These are phyloP conservation scores for Dendroctonus ponderosae DNA, from an alignment of 1,140 invertebrate genomes.

Conservation along the genomic window DNA sequence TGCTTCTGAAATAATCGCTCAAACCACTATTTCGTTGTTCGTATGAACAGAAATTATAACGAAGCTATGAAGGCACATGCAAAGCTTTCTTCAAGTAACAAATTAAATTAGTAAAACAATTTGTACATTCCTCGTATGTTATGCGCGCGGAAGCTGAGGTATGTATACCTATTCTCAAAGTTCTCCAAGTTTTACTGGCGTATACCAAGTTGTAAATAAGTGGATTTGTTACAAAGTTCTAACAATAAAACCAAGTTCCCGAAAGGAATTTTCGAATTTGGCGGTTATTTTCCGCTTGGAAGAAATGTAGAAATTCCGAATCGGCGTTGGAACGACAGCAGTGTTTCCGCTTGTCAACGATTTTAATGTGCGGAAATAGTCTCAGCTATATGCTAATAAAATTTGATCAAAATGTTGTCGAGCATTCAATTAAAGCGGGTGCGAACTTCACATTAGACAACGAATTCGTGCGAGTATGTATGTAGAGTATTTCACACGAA, in stretches of 20 bases:
- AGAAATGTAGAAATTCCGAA: slow-evolving; percentile 23
- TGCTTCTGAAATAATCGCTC: no score
- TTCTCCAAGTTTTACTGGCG: slow-evolving; percentile 23
- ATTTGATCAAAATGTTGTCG: not conserved
- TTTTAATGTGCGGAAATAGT: slow-evolving; percentile 1
- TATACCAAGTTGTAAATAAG: slow-evolving; percentile 29
- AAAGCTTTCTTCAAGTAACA: slow-evolving; percentile 25
- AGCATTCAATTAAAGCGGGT: no score
- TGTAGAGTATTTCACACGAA: no score
- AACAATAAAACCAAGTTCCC: slow-evolving; percentile 25
- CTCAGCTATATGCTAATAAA: not conserved
- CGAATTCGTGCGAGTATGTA: no score
- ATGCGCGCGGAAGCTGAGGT: slow-evolving; percentile 19
- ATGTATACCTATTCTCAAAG: slow-evolving; percentile 29
- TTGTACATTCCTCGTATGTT: slow-evolving; percentile 26
- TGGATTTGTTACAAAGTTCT: slow-evolving; percentile 28
- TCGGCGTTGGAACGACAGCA: slow-evolving; percentile 9
- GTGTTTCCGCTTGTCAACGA: slow-evolving; percentile 18
- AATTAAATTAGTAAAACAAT: slow-evolving; percentile 26
- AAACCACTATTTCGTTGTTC: no score
- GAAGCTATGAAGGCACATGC: no score
- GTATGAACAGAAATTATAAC: no score
- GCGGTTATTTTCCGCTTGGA: slow-evolving; percentile 25
- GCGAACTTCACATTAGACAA: no score
- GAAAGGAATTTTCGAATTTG: slow-evolving; percentile 27